These are phyloP conservation scores for Hemichromis elongatus DNA, from an alignment of 2,113 vertebrate genomes.

Conservation along the genomic window DNA sequence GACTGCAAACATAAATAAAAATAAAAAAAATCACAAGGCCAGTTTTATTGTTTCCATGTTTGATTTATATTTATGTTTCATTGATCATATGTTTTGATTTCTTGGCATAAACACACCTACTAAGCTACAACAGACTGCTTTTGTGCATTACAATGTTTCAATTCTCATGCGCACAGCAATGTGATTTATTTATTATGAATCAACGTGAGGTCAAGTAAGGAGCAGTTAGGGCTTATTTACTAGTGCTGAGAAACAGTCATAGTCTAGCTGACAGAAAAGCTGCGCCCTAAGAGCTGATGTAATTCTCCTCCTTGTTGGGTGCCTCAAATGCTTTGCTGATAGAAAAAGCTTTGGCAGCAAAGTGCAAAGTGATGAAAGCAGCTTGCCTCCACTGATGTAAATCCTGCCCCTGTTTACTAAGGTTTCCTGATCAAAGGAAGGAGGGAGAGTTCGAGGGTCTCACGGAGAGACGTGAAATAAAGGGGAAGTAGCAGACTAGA, in stretches of 20 bases:
- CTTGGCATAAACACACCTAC: not conserved
- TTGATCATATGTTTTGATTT: constrained; percentile 14
- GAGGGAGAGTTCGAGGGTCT: constrained; percentile 1
- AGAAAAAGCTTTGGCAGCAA: constrained; percentile 33
- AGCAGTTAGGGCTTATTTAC: constrained; percentile 60
- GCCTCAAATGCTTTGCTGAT: constrained; percentile 34
- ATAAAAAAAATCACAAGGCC: not conserved
- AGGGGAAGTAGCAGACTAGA: not conserved
- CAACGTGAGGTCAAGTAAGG: constrained; percentile 47
- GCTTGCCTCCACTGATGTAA: constrained; percentile 53
- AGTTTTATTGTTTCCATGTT: not conserved
- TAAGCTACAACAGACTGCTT: constrained; percentile 7
- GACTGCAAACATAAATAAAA: not conserved
- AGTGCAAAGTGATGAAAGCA: constrained; percentile 54
- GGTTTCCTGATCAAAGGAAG: constrained; percentile 53
- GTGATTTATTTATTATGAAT: constrained; percentile 40
- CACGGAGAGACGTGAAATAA: not conserved
- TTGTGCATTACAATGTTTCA: constrained; percentile 23
- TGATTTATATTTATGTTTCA: constrained; percentile 1
- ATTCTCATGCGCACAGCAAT: not conserved
- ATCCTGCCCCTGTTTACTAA: constrained; percentile 51
- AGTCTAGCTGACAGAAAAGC: constrained; percentile 36
- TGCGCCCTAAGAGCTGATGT: constrained; percentile 49
- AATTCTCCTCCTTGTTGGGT: constrained; percentile 46
- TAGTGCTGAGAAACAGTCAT: constrained; percentile 28